Percentiles rank a stretch among this genome's conserved stretches.
phyloP scores from a whole-genome alignment of 2,113 vertebrate species.

The Coturnix japonica region DNA sequence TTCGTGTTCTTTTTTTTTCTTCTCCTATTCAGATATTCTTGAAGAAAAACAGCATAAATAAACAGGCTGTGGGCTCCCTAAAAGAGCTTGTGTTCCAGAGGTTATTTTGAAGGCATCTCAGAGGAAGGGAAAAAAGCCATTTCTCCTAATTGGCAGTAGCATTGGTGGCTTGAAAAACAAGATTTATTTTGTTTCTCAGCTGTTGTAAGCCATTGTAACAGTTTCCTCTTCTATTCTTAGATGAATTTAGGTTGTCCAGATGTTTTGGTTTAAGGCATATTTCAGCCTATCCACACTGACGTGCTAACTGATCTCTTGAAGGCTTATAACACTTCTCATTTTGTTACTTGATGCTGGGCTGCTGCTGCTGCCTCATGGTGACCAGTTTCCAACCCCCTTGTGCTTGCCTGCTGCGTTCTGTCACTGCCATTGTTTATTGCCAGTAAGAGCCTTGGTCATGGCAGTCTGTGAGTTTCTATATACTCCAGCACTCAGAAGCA shows the following conservation, averaged over 20 bases:
- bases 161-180: not conserved
- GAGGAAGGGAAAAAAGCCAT: not conserved
- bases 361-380: not conserved
- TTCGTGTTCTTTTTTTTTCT: not conserved
- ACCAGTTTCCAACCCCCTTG: not conserved
- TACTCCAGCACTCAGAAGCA: not conserved
- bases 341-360: not conserved
- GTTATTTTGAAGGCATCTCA: not conserved
- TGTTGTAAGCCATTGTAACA: not conserved
- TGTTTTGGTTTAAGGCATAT: not conserved
- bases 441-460: not conserved
- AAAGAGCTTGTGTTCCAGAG: not conserved
- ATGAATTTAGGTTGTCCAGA: not conserved
- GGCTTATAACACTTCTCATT: rapidly evolving
- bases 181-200: not conserved
- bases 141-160: not conserved
- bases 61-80: not conserved
- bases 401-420: not conserved
- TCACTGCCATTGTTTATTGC: not conserved
- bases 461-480: not conserved
- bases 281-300: not conserved
- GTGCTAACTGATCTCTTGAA: not conserved
- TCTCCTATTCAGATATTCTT: not conserved
- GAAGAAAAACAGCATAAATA: not conserved
- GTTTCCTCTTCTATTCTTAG: not conserved